These are phyloP conservation scores for Antitype chi DNA, from an alignment of 2,888 invertebrate genomes.

Conservation along the genomic window DNA sequence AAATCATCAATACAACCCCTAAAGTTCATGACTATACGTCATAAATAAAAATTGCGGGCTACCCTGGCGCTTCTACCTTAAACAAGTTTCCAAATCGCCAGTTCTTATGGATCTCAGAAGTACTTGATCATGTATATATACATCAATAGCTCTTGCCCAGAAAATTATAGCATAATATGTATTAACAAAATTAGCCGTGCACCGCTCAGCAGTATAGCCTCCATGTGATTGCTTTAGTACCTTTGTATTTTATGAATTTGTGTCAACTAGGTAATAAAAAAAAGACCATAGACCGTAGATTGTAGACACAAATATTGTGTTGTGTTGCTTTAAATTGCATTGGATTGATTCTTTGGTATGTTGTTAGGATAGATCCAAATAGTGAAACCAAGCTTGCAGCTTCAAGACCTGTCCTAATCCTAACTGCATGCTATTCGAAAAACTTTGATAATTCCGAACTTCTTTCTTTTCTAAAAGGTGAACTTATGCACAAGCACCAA, in stretches of 20 bases:
- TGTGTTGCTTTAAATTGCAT: background rate
- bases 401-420: background rate
- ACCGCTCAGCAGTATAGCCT: background rate
- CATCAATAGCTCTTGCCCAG: background rate
- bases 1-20: too few relatives aligned
- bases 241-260: background rate
- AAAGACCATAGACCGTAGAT: background rate
- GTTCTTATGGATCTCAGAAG: too few relatives aligned
- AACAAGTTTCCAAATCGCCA: too few relatives aligned
- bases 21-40: too few relatives aligned
- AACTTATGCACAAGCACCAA: background rate
- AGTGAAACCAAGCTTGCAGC: background rate
- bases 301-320: background rate
- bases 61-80: too few relatives aligned
- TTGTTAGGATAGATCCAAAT: background rate
- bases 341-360: background rate
- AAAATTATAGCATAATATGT: background rate
- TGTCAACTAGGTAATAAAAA: background rate
- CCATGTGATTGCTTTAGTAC: too few relatives aligned
- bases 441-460: background rate
- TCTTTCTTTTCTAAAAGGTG: background rate
- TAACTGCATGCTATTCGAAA: background rate
- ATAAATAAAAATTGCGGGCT: too few relatives aligned
- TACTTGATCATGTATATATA: too few relatives aligned
- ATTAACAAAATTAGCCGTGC: background rate